Evolutionary conservation across 2,888 invertebrate genomes (phyloP).

Genomic region (Lithophane leautieri): DNA sequence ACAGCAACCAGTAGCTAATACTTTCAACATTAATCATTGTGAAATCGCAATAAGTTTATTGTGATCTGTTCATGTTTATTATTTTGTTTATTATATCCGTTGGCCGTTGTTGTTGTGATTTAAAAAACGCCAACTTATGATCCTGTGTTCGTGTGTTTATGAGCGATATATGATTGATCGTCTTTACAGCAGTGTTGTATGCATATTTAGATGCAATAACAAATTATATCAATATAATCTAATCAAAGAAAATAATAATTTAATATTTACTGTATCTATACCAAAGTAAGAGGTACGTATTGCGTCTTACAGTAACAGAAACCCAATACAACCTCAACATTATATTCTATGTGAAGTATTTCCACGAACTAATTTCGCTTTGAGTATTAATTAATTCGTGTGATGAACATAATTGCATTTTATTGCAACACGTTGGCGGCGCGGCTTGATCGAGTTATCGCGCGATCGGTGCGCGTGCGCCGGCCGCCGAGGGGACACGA

Average conservation of each 20-base stretch:
- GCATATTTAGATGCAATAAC: not conserved
- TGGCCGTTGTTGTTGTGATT: conserved; percentile 4
- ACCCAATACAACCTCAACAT: not conserved
- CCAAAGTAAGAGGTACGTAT: not conserved
- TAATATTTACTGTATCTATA: not conserved
- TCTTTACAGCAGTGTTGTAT: not conserved
- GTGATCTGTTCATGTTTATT: conserved; percentile 44
- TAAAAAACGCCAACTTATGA: conserved; percentile 10
- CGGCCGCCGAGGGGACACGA: conserved; percentile 52
- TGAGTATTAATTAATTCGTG: conserved; percentile 72
- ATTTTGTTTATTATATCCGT: conserved; percentile 25
- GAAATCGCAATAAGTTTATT: conserved; percentile 64
- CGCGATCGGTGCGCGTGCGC: conserved; percentile 68
- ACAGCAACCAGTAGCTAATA: conserved; percentile 80
- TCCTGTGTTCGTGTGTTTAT: not conserved
- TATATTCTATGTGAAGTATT: conserved; percentile 41
- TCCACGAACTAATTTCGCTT: conserved; percentile 70
- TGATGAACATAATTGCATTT: conserved; percentile 76
- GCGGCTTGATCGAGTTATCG: conserved; percentile 73
- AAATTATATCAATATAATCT: not conserved
- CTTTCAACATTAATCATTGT: conserved; percentile 81
- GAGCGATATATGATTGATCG: conserved; percentile 33
- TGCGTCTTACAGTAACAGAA: conserved; percentile 14
- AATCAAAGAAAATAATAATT: not conserved
- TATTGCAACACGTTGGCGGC: conserved; percentile 73